A percentile compares a stretch with the other conserved stretches of the same genome.
Evolutionary conservation across 2,888 invertebrate species (phyloP).

Genomic region (Hermodice carunculata): DNA sequence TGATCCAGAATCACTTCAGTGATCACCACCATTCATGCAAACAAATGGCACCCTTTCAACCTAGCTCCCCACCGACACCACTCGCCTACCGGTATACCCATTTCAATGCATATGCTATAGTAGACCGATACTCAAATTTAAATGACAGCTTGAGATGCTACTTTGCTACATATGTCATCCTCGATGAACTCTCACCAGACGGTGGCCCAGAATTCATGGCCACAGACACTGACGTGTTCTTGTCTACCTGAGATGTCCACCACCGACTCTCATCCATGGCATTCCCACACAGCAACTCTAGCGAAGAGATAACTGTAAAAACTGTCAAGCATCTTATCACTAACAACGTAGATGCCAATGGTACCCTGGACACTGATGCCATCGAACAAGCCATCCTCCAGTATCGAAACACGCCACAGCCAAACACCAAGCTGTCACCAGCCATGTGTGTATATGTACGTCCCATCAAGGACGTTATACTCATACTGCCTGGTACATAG

Average conservation of each 20-base stretch:
- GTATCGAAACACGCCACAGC: slow-evolving; percentile 16
- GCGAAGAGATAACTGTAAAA: neutral
- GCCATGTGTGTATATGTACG: slow-evolving; percentile 19
- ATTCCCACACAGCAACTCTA: neutral
- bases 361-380: neutral
- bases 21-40: slow-evolving; percentile 30
- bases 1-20: neutral
- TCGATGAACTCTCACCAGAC: slow-evolving; percentile 43
- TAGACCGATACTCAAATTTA: slow-evolving; percentile 41
- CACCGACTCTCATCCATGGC: neutral
- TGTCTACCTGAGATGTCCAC: slow-evolving; percentile 30
- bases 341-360: neutral
- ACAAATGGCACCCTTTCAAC: slow-evolving; percentile 41
- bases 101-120: slow-evolving; percentile 29
- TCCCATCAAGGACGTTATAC: slow-evolving; percentile 18
- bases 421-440: slow-evolving; percentile 17
- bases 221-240: slow-evolving; percentile 28
- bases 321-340: neutral
- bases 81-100: slow-evolving; percentile 29
- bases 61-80: slow-evolving; percentile 40
- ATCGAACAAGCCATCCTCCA: neutral
- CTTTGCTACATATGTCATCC: slow-evolving; percentile 39
- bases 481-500: slow-evolving; percentile 17
- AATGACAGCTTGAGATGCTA: slow-evolving; percentile 8
- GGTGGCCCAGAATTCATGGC: slow-evolving; percentile 45